These are phyloP conservation scores for Hydrophis major DNA, from an alignment of 2,797 vertebrate genomes.

Conservation along the genomic window DNA sequence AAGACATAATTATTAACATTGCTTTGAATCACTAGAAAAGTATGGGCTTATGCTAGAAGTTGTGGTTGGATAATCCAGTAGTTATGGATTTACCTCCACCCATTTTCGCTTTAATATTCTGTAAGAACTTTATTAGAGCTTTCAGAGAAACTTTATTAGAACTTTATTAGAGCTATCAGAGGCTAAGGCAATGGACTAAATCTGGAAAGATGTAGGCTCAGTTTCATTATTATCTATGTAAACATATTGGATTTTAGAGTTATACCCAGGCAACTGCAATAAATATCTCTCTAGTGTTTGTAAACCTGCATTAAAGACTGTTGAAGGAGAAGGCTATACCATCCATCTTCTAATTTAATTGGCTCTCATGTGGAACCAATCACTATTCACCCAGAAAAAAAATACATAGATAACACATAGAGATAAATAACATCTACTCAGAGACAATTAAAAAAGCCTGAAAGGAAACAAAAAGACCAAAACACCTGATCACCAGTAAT, in stretches of 20 bases:
- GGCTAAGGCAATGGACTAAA: neutral
- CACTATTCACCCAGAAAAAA: neutral
- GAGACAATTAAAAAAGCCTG: neutral
- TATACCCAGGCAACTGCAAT: neutral
- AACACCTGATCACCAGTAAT: neutral
- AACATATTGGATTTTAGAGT: neutral
- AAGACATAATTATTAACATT: constrained; percentile 66
- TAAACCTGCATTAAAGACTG: neutral
- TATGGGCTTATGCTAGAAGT: constrained; percentile 47
- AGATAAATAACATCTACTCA: neutral
- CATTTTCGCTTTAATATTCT: neutral
- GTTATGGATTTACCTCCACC: neutral
- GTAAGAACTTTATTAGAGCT: neutral
- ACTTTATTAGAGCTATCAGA: neutral
- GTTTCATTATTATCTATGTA: neutral
- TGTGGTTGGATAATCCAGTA: neutral
- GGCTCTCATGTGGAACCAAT: neutral
- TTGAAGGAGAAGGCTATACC: neutral
- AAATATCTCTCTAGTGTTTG: neutral
- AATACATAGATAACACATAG: neutral
- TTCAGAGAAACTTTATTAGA: neutral
- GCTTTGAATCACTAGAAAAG: constrained; percentile 43
- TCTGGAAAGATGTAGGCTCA: neutral
- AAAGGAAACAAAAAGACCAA: neutral
- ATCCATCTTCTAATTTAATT: neutral